Percentiles rank a stretch among this genome's conserved stretches.
These are phyloP conservation scores for Brachionus plicatilis DNA, from an alignment of 1,140 invertebrate genomes.

Conservation along the genomic window DNA sequence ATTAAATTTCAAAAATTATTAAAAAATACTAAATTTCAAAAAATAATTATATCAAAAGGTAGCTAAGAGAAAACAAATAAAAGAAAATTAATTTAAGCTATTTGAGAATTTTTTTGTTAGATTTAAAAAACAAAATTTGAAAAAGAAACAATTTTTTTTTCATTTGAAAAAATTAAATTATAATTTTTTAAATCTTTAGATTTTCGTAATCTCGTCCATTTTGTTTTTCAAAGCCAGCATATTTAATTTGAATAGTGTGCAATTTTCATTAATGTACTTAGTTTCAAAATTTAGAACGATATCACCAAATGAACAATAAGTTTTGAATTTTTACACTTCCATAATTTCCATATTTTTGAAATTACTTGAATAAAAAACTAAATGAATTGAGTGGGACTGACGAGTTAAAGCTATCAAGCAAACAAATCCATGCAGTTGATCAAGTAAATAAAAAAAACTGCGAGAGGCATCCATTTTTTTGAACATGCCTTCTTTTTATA, in stretches of 20 bases:
- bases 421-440: not conserved
- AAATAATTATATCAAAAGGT: too few relatives aligned
- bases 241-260: not conserved
- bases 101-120: too few relatives aligned
- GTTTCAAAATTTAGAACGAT: not conserved
- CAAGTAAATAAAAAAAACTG: not conserved
- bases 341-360: not conserved
- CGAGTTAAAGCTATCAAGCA: not conserved
- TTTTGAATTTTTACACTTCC: not conserved
- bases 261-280: not conserved
- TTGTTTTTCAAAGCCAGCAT: not conserved
- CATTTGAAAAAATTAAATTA: not conserved
- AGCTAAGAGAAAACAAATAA: too few relatives aligned
- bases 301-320: not conserved
- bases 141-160: too few relatives aligned
- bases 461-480: not conserved
- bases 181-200: not conserved
- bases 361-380: not conserved
- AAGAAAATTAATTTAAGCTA: too few relatives aligned
- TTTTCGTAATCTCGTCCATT: not conserved
- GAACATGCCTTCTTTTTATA: not conserved
- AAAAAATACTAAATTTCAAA: too few relatives aligned
- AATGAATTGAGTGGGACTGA: not conserved
- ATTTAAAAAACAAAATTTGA: too few relatives aligned
- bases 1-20: too few relatives aligned